phyloP scores from a whole-genome alignment of 2,888 invertebrate genomes.

The Drosophila antonietae region DNA sequence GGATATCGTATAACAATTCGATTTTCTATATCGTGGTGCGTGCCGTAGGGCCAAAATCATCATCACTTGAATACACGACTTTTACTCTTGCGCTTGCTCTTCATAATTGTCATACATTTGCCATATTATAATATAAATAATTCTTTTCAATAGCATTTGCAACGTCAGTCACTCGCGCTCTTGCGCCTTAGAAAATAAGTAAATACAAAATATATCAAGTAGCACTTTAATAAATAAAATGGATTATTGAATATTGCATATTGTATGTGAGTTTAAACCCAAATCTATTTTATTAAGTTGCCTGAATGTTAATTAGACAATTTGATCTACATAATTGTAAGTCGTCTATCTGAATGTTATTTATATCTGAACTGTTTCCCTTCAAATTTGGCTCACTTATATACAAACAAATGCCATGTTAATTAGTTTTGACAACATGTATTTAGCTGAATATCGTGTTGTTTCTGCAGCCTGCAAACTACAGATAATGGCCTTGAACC shows the following conservation, averaged over 20 bases:
- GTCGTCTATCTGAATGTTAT: not conserved
- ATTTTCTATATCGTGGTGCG: constrained; percentile 40
- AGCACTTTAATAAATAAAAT: not conserved
- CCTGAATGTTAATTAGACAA: not conserved
- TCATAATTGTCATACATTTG: constrained; percentile 13
- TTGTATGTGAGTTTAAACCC: not conserved
- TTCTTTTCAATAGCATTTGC: constrained; percentile 19
- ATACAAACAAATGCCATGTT: not conserved
- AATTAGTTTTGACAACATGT: constrained; percentile 11
- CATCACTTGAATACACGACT: constrained; percentile 20
- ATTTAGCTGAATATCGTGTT: not conserved
- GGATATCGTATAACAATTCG: constrained; percentile 43
- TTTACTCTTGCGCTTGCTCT: not conserved
- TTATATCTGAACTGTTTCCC: not conserved
- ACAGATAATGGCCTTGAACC: constrained; percentile 9
- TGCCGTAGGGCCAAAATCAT: constrained; percentile 26
- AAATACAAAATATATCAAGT: no score
- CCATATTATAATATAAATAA: constrained; percentile 37
- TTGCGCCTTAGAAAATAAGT: no score
- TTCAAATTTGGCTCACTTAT: not conserved
- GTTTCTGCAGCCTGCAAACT: constrained; percentile 4
- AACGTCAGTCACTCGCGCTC: constrained; percentile 1
- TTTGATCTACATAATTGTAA: not conserved
- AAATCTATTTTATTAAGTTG: not conserved
- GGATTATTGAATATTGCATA: not conserved